Evolutionary conservation across 2,888 invertebrate genomes (phyloP).

Genomic region (Drosophila anceps): DNA sequence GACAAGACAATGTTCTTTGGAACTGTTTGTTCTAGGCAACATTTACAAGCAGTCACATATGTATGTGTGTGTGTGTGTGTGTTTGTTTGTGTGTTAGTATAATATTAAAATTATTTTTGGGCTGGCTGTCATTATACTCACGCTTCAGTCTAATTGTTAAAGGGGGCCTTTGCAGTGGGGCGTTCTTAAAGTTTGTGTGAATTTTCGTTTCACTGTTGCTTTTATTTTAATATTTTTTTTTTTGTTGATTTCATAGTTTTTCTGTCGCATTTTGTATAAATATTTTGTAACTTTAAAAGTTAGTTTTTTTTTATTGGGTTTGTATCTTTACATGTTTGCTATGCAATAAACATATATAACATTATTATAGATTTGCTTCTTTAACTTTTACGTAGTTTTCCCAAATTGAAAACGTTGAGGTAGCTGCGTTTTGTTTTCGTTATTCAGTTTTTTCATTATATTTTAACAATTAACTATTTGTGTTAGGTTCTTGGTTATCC

Average conservation of each 20-base stretch:
- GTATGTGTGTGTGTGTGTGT: not conserved
- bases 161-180: slow-evolving; percentile 20
- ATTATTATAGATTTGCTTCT: slow-evolving; percentile 39
- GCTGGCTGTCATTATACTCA: slow-evolving; percentile 44
- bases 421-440: slow-evolving; percentile 62
- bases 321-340: slow-evolving; percentile 69
- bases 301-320: slow-evolving; percentile 52
- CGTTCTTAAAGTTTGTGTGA: slow-evolving; percentile 10
- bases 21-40: slow-evolving; percentile 13
- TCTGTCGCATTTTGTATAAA: slow-evolving; percentile 44
- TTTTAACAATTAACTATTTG: slow-evolving; percentile 36
- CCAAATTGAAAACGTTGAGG: slow-evolving; percentile 64
- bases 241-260: not conserved
- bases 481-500: slow-evolving; percentile 51
- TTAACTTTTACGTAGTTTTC: slow-evolving; percentile 55
- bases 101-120: slow-evolving; percentile 19
- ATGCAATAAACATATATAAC: slow-evolving; percentile 75
- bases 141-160: slow-evolving; percentile 64
- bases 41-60: slow-evolving; percentile 18
- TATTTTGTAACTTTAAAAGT: slow-evolving; percentile 75
- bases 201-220: not conserved
- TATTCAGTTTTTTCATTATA: not conserved
- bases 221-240: too few species aligned
- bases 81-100: slow-evolving; percentile 2
- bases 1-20: slow-evolving; percentile 4